A percentile compares a stretch with the other conserved stretches of the same genome.
These are phyloP conservation scores for Augiades crinisus DNA, from an alignment of 2,888 invertebrate genomes.

Conservation along the genomic window DNA sequence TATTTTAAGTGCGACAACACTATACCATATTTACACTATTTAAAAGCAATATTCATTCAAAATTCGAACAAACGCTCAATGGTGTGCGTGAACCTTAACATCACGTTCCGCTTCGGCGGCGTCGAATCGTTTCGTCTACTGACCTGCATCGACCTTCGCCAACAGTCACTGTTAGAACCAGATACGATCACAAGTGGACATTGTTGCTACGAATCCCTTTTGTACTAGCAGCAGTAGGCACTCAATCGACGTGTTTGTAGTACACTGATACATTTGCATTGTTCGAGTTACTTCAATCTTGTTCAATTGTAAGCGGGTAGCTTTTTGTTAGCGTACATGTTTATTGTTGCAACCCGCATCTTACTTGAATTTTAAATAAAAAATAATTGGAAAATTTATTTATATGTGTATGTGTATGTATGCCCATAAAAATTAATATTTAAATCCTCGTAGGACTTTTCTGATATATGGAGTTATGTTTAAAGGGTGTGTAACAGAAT, in stretches of 20 bases:
- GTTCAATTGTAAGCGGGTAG: slow-evolving; percentile 5
- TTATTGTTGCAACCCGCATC: slow-evolving; percentile 28
- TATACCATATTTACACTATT: too few species aligned
- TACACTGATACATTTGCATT: slow-evolving; percentile 5
- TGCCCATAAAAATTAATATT: background rate
- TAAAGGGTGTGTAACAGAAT: slow-evolving; percentile 43
- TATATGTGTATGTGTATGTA: too few species aligned
- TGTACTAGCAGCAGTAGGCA: slow-evolving; percentile 25
- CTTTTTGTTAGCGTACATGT: background rate
- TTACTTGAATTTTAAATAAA: background rate
- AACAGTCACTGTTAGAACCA: slow-evolving; percentile 40
- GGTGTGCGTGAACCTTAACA: slow-evolving; percentile 32
- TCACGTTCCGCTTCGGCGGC: slow-evolving; percentile 61
- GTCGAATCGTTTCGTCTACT: slow-evolving; percentile 49
- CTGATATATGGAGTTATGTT: background rate
- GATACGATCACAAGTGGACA: slow-evolving; percentile 62
- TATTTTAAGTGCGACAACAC: too few species aligned
- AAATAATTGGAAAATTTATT: background rate
- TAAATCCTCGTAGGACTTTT: too few species aligned
- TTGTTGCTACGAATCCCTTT: slow-evolving; percentile 23
- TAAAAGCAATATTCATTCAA: too few species aligned
- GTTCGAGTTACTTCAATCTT: slow-evolving; percentile 16
- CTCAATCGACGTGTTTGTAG: slow-evolving; percentile 12
- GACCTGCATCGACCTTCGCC: slow-evolving; percentile 66
- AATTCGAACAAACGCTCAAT: slow-evolving; percentile 14